phyloP scores from a whole-genome alignment of 2,888 invertebrate species.

The Archips xylosteana region DNA sequence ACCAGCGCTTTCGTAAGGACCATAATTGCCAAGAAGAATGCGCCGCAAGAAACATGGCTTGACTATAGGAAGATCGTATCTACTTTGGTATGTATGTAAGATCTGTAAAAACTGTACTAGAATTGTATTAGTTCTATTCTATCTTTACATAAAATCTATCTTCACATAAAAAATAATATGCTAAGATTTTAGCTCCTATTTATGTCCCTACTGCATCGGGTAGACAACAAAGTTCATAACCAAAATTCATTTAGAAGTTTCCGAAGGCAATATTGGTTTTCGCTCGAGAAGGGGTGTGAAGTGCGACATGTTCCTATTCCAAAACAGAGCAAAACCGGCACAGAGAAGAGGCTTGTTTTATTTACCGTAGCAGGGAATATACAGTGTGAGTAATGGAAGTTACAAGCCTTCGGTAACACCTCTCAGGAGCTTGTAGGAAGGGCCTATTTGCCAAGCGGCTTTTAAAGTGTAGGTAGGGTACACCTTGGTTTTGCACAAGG shows the following conservation, averaged over 20 bases:
- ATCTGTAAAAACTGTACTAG: too few relatives aligned
- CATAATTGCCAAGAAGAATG: too few relatives aligned
- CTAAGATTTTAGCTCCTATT: slow-evolving; percentile 9
- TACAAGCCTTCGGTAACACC: slow-evolving; percentile 11
- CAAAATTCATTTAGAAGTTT: slow-evolving; percentile 58
- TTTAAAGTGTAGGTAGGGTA: not conserved
- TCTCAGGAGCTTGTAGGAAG: slow-evolving; percentile 3
- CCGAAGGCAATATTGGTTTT: slow-evolving; percentile 60
- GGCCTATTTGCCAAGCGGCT: slow-evolving; percentile 11
- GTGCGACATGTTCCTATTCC: slow-evolving; percentile 41
- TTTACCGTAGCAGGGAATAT: slow-evolving; percentile 5
- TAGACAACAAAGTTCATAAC: slow-evolving; percentile 55
- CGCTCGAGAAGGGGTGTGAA: slow-evolving; percentile 45
- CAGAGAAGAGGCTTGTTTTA: slow-evolving; percentile 29
- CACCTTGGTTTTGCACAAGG: not conserved
- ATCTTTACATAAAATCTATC: too few relatives aligned
- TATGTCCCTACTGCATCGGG: slow-evolving; percentile 16
- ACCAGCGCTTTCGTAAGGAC: too few relatives aligned
- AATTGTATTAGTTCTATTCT: too few relatives aligned
- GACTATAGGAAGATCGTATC: too few relatives aligned
- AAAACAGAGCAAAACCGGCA: slow-evolving; percentile 25
- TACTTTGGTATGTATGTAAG: too few relatives aligned
- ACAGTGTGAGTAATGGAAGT: not conserved
- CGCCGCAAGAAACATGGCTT: too few relatives aligned
- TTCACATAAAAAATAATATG: too few relatives aligned